Evolutionary conservation across 2,888 invertebrate genomes (phyloP), one percentile per base, ranked within the genome.

Genomic region (Nebria brevicollis): DNA sequence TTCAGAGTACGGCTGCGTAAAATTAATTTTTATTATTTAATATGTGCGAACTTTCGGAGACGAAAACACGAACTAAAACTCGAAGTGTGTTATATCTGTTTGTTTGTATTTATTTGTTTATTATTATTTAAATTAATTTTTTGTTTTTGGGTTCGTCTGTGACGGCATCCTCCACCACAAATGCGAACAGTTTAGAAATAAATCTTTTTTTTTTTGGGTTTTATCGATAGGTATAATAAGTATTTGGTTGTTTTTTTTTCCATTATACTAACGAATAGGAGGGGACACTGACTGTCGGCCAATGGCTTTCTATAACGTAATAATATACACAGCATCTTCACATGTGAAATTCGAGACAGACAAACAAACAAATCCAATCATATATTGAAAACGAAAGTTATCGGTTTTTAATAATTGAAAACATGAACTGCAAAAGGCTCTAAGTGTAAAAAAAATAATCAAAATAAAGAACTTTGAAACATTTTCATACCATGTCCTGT

Each of bases 331-430:
- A 80, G 75, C 72, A 80, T 75, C 80, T 80, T 75, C 75, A 80
- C 80, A 80, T 80, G 75, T 75, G 79, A 79, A 79, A 73, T 79
- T 79, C 79, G 79, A 79, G 74, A 79, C 79, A 79, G 79, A 79
- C 65, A 79, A 74, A 79, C 74, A 54, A 54, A 54, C 34, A 34
- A 34, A 34, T 54, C 8, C 54, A 54, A 54, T 54, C 54, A 54
- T 54, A 8, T 54, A 11, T 54, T 54, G 8, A 54, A 54, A 54
- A 54, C 54, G 54, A 54, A 54, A 54, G 5, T 54, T 3, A 11
- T 54, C 54, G 54, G 13, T 54, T 54, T 10, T 54, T 4, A 34
- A 54, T 54, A 54, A 54, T 54, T 54, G 13, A 11, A 54, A 1
- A 54, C 54, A 54, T 54, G 54, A 54, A 54, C 54, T 54, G 8